Base-by-base conservation (phyloP, 1,140 invertebrate genomes). In the Pogonognathellus flavescens region DNA sequence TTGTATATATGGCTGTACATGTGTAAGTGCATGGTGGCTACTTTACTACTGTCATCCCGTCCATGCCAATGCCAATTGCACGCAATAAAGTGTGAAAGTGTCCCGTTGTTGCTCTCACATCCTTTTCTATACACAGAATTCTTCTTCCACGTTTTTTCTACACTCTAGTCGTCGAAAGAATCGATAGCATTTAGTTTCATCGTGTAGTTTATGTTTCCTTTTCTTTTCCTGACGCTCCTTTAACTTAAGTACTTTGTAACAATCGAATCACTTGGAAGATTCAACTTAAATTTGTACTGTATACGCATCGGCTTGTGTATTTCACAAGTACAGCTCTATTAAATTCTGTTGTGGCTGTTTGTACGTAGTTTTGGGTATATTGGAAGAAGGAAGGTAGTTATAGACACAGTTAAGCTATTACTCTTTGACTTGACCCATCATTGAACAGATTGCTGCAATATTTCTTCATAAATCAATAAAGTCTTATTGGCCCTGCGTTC, bases 391-490 rank as follows among this genome's bases (percentile, higher is more conserved):
- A 25, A 25, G 5, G 62, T 76, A 50, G n/a, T 18, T 25, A 76
- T 50, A 41, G 70, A 41, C 31, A 41, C 31, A 3, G 31, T 41
- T 41, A 41, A 41, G 31, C 70, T 31, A 50, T 50, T 76, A 50
- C 70, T 76, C 70, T 76, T 76, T 76, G 70, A 76, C 70, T 76
- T 76, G 70, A 76, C 41, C 70, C 70, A 76, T 76, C 70, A 76
- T 76, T 76, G 70, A 76, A 49, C 70, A 76, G 70, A 76, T 76
- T 76, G 70, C 31, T 76, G 70, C 70, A 76, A 76, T 76, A 76
- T 76, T 76, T 76, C 70, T 76, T 76, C 70, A 76, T 76, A 76
- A 76, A 76, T 76, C 70, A 76, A 76, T 76, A 76, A 76, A 76
- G 70, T 76, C 70, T 76, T 76, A 76, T 76, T 76, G 70, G 70